A percentile compares a stretch with the other conserved stretches of the same genome.
Conservation (phyloP, 2,113 vertebrate species). For the Athene cunicularia region DNA sequence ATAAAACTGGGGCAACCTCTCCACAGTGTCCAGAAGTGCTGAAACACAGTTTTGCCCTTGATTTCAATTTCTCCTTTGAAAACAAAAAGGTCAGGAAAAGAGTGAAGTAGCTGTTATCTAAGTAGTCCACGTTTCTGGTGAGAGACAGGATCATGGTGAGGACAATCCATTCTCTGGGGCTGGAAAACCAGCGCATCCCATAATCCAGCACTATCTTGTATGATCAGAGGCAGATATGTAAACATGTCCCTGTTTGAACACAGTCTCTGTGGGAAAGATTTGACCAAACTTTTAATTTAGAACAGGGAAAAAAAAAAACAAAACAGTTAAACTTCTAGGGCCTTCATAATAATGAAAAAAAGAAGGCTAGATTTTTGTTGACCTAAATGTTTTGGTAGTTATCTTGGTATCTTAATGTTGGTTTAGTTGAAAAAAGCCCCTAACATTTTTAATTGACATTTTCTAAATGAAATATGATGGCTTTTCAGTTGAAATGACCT, state of each 20-base stretch:
- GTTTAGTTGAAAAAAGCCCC: slow-evolving; percentile 2
- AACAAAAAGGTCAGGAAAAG: background rate
- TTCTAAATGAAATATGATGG: slow-evolving; percentile 18
- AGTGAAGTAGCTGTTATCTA: slow-evolving; percentile 5
- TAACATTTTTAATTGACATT: slow-evolving; percentile 13
- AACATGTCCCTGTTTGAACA: background rate
- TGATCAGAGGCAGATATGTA: slow-evolving; percentile 29
- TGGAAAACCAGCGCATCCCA: background rate
- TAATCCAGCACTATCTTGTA: slow-evolving; percentile 43
- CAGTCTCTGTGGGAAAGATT: background rate
- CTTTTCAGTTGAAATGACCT: slow-evolving; percentile 1
- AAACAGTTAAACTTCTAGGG: background rate
- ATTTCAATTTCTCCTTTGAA: background rate
- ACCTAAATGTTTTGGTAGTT: background rate
- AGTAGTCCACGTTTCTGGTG: background rate
- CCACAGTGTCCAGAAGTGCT: background rate
- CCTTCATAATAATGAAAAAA: background rate
- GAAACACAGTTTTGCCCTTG: background rate
- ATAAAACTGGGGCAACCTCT: background rate
- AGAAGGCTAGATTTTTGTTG: background rate
- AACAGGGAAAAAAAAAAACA: background rate
- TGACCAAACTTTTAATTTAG: background rate
- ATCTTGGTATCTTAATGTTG: background rate
- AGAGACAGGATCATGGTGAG: background rate
- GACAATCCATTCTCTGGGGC: rapidly evolving